Percentiles rank a stretch among this genome's conserved stretches.
phyloP scores from a whole-genome alignment of 2,797 vertebrate species.

The Sebastes nivosus region DNA sequence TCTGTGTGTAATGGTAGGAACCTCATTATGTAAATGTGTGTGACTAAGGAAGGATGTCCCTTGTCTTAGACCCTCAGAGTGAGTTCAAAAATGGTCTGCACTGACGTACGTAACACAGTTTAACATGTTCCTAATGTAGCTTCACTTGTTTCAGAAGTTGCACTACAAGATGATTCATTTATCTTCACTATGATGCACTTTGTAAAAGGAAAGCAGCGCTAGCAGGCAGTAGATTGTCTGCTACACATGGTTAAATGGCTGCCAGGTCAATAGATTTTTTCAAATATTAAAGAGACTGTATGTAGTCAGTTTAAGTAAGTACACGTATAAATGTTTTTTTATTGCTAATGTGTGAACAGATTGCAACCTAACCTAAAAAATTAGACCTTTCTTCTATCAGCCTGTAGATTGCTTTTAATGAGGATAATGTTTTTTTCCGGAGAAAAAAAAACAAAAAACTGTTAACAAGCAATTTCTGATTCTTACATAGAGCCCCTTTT shows the following conservation, averaged over 20 bases:
- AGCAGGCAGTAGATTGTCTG: background rate
- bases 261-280: background rate
- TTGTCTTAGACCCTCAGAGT: background rate
- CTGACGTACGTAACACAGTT: background rate
- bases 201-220: background rate
- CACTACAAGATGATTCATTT: background rate
- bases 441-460: too few relatives aligned
- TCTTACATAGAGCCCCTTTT: too few relatives aligned
- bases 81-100: constrained; percentile 6
- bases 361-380: too few relatives aligned
- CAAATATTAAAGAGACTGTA: background rate
- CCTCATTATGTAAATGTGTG: constrained; percentile 15
- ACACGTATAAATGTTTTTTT: too few relatives aligned
- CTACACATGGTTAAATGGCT: background rate
- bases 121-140: constrained; percentile 11
- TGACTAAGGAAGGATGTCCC: background rate
- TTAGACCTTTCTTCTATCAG: too few relatives aligned
- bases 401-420: too few relatives aligned
- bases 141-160: background rate
- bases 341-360: too few relatives aligned
- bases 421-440: too few relatives aligned
- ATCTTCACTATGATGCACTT: background rate
- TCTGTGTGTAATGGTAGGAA: background rate
- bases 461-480: too few relatives aligned
- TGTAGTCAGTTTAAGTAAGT: too few relatives aligned